Conservation (phyloP, 92 coral and sea anemone species). For the Zoanthus solanderi region DNA sequence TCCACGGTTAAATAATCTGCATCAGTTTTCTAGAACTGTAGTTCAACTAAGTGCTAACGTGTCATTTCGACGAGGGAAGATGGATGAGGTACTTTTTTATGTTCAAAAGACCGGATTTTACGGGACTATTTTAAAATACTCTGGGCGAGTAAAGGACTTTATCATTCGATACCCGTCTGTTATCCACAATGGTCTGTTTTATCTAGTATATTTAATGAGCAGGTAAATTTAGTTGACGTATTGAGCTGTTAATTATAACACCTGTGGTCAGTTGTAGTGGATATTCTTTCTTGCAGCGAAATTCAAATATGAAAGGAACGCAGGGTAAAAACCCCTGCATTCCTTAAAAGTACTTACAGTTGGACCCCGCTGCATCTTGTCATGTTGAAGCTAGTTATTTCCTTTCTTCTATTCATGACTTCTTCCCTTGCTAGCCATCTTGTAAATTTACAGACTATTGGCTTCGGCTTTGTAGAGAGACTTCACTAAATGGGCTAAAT, state of each 20-base stretch:
- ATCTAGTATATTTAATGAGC: not conserved
- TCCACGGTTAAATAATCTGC: slow-evolving; percentile 4
- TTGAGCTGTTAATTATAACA: not conserved
- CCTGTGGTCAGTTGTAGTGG: not conserved
- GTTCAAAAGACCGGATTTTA: slow-evolving; percentile 12
- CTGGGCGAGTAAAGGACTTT: not conserved
- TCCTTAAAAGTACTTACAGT: too few species aligned
- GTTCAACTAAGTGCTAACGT: not conserved
- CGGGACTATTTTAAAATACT: not conserved
- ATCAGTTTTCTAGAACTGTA: not conserved
- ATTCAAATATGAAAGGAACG: too few species aligned
- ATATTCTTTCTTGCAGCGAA: too few species aligned
- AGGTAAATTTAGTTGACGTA: slow-evolving; percentile 9
- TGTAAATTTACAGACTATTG: too few species aligned
- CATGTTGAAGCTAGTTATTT: too few species aligned
- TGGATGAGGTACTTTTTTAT: too few species aligned
- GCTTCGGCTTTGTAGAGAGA: too few species aligned
- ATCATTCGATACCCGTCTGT: slow-evolving; percentile 20
- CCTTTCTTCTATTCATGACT: too few species aligned
- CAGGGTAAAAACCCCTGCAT: too few species aligned
- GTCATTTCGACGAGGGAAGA: not conserved
- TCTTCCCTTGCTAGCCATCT: too few species aligned
- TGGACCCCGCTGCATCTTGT: too few species aligned
- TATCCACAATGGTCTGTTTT: slow-evolving; percentile 8
- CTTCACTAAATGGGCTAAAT: too few species aligned